Percentiles rank a stretch among this genome's conserved stretches.
phyloP scores from a whole-genome alignment of 2,888 invertebrate genomes.

The Hartigia nigra region DNA sequence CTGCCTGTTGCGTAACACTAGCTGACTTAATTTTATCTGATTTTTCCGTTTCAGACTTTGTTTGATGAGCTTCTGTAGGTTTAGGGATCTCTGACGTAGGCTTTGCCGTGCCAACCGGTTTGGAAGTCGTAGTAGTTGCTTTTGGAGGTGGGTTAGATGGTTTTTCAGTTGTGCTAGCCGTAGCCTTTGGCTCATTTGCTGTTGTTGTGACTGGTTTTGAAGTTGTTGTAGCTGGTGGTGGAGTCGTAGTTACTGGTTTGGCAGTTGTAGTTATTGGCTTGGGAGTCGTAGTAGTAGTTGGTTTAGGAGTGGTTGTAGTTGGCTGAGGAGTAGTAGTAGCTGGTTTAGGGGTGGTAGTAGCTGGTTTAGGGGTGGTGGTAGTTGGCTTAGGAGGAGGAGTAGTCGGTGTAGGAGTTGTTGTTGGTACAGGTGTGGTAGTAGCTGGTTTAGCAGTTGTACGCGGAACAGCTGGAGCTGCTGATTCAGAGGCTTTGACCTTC shows the following conservation, averaged over 20 bases:
- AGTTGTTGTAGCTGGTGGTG: too few relatives aligned
- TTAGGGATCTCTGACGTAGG: constrained; percentile 30
- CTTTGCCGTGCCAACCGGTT: constrained; percentile 14
- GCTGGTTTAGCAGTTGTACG: constrained; percentile 33
- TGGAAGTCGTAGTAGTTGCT: neutral
- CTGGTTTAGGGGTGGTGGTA: constrained; percentile 19
- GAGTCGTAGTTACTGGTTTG: constrained; percentile 37
- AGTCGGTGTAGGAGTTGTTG: constrained; percentile 23
- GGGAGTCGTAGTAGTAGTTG: neutral
- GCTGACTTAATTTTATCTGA: constrained; percentile 66
- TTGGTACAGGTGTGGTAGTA: constrained; percentile 26
- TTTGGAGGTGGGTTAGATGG: constrained; percentile 1
- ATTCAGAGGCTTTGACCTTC: neutral
- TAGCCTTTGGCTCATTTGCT: constrained; percentile 22
- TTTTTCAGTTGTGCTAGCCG: constrained; percentile 16
- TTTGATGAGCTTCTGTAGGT: constrained; percentile 26
- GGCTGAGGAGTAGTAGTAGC: constrained; percentile 40
- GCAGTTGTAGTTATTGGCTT: constrained; percentile 24
- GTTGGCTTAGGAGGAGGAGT: constrained; percentile 9
- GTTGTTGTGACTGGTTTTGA: constrained; percentile 32
- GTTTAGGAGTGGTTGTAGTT: constrained; percentile 18
- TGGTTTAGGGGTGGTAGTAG: constrained; percentile 41
- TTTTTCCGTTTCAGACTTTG: constrained; percentile 38
- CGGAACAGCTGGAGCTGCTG: neutral
- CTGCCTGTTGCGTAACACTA: constrained; percentile 64